Conservation (phyloP, 2,113 vertebrate species). For the Eubucco bourcierii region DNA sequence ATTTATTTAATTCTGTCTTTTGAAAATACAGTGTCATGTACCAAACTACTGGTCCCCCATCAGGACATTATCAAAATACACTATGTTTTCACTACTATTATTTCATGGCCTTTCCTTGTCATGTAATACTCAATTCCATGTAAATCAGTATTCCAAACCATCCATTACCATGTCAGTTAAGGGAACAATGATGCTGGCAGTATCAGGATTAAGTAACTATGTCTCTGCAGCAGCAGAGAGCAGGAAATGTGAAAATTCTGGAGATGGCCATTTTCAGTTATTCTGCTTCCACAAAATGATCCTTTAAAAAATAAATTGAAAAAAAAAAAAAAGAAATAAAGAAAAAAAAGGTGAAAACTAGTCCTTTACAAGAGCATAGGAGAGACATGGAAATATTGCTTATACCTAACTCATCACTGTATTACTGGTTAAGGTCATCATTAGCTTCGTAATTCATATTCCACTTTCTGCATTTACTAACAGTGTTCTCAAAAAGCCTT, state of each 20-base stretch:
- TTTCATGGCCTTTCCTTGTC: not conserved
- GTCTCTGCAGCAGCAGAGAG: not conserved
- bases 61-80: not conserved
- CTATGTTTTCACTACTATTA: not conserved
- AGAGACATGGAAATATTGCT: not conserved
- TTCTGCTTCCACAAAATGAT: not conserved
- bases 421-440: not conserved
- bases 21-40: not conserved
- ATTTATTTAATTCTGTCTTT: not conserved
- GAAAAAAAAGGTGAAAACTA: not conserved
- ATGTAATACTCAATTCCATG: not conserved
- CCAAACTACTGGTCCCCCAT: not conserved
- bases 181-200: not conserved
- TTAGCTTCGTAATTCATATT: not conserved
- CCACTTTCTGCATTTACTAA: not conserved
- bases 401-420: not conserved
- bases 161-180: conserved; percentile 4
- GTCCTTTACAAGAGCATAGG: not conserved
- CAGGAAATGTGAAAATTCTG: not conserved
- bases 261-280: not conserved
- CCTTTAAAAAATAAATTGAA: not conserved
- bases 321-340: not conserved
- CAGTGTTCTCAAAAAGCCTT: not conserved
- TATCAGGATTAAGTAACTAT: not conserved
- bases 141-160: not conserved